Conservation (phyloP, 2,888 invertebrate genomes). For the Thera obeliscata region DNA sequence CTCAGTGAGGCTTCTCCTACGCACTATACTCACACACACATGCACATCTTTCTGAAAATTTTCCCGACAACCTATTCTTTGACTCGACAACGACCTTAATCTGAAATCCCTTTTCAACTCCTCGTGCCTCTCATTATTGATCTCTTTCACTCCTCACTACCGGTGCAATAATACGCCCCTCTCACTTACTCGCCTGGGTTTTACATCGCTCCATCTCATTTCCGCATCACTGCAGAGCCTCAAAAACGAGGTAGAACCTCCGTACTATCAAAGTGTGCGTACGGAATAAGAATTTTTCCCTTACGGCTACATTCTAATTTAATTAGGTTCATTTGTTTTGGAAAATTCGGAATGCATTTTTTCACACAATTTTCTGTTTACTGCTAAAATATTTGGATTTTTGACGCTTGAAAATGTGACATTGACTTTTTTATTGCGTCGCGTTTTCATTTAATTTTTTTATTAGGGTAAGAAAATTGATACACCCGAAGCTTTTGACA, state of each 20-base stretch:
- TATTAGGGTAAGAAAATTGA: too few species aligned
- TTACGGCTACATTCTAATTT: conserved; percentile 65
- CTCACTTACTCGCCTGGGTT: conserved; percentile 53
- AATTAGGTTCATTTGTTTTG: conserved; percentile 44
- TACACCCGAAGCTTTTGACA: too few species aligned
- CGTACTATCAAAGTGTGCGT: conserved; percentile 76
- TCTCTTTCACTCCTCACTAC: conserved; percentile 85
- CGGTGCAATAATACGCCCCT: conserved; percentile 78
- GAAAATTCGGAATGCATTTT: conserved; percentile 45
- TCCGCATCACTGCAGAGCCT: conserved; percentile 82
- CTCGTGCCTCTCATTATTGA: conserved; percentile 84
- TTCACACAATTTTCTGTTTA: conserved; percentile 20
- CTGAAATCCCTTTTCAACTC: conserved; percentile 85
- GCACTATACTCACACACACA: conserved; percentile 20
- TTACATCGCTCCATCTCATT: conserved; percentile 58
- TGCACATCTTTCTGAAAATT: conserved; percentile 54
- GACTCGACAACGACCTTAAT: conserved; percentile 83
- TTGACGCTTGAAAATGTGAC: neutral
- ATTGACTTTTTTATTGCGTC: neutral
- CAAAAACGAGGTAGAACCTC: conserved; percentile 80
- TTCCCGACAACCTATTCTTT: conserved; percentile 71
- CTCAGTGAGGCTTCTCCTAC: conserved; percentile 24
- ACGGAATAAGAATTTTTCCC: conserved; percentile 73
- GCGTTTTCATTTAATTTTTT: neutral
- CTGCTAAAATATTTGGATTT: conserved; percentile 2